phyloP scores from a whole-genome alignment of 2,888 invertebrate species.

The Incurvaria masculella region DNA sequence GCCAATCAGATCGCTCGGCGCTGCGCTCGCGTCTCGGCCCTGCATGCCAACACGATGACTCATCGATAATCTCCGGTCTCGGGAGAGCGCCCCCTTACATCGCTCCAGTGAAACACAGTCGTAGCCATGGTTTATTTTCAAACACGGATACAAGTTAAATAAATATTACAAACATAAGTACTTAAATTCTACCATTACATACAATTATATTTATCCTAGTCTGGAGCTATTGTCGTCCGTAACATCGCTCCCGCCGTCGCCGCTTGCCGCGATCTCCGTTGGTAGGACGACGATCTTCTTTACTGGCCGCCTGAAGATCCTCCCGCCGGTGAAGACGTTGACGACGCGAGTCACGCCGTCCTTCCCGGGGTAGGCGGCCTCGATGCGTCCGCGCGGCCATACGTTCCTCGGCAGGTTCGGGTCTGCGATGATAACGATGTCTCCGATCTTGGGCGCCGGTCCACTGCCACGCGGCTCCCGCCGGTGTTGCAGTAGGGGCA shows the following conservation, averaged over 20 bases:
- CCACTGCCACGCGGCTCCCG: not conserved
- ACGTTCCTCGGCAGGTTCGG: not conserved
- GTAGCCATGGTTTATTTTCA: too few relatives aligned
- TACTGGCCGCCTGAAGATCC: constrained; percentile 7
- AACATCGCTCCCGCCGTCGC: not conserved
- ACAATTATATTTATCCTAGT: too few relatives aligned
- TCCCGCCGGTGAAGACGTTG: constrained; percentile 5
- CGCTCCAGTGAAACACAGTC: too few relatives aligned
- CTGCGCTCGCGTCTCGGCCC: too few relatives aligned
- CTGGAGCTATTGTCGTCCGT: too few relatives aligned
- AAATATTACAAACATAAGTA: too few relatives aligned
- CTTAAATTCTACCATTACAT: too few relatives aligned
- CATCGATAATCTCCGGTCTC: too few relatives aligned
- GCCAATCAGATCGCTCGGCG: too few relatives aligned
- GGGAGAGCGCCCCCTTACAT: too few relatives aligned
- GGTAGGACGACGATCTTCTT: not conserved
- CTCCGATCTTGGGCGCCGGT: not conserved
- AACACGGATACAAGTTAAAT: too few relatives aligned
- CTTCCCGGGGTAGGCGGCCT: not conserved
- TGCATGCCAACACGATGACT: too few relatives aligned
- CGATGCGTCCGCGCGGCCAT: not conserved
- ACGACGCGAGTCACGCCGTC: not conserved
- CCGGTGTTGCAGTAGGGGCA: constrained; percentile 1
- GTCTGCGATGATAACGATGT: not conserved
- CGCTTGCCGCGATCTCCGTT: not conserved